Base-by-base conservation (phyloP, 2,797 vertebrate species). In the Lepilemur ruficaudatus region DNA sequence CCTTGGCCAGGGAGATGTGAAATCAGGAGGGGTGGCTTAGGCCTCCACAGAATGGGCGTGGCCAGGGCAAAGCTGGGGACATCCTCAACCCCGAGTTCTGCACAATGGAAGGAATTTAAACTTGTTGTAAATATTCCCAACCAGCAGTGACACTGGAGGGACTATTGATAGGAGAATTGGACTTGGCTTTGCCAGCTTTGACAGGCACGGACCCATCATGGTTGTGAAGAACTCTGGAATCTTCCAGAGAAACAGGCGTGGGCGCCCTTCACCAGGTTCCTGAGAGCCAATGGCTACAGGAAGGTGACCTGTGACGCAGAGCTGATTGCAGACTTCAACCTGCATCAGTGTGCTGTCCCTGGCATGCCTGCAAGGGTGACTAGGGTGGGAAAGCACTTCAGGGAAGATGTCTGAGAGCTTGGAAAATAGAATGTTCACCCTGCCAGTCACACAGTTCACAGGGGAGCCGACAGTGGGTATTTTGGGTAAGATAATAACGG, bases 401-500 rank as follows among this genome's bases (percentile, higher is more conserved):
- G 50, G 85, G 67, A 43, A 43, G 35, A 14, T 30, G 7, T 50
- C 67, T 48, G 22, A 25, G 22, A 46, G 18, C 43, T 82, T 13
- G 12, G 48, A 43, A 87, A 75, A 30, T 3, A 20, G 7, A 46
- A 2, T 1, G 3, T 48, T 61, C 23, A 12, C 4, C 1, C 7
- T 5, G 11, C 11, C 11, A 7, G 50, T 2, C 4, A 15, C 9
- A 3, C 41, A 10, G 1, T 17, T 78, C 52, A 10, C 41, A 38
- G 25, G 13, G 72, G 10, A 4, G 9, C 3, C 17, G 28, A 11
- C 2, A 30, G 13, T 9, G 22, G 38, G 48, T 65, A 25, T 11
- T 52, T 52, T 30, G n/a, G 35, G 3, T 2, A 22, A 17, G 7
- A 7, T 6, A 9, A 7, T 1, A 1, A 35, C 7, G n/a, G 52